Percentiles rank a stretch among this genome's conserved stretches.
These are phyloP conservation scores for Pherbina coryleti DNA, from an alignment of 2,888 invertebrate genomes.

Conservation along the genomic window DNA sequence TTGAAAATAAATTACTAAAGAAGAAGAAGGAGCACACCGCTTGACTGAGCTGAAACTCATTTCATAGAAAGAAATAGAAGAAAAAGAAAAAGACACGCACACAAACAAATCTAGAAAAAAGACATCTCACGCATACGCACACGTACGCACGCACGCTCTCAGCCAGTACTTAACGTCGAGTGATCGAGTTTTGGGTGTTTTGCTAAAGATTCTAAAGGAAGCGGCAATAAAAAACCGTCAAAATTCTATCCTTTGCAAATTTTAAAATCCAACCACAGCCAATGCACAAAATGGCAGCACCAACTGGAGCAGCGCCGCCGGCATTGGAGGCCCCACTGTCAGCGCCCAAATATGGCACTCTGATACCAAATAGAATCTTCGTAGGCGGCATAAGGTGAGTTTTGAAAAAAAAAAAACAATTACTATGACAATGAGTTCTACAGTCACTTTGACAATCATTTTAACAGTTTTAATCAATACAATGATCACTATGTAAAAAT, in stretches of 20 bases:
- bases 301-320: constrained; percentile 64
- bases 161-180: not conserved
- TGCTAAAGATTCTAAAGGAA: constrained; percentile 13
- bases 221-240: constrained; percentile 51
- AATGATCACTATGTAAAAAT: too few relatives aligned
- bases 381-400: constrained; percentile 90
- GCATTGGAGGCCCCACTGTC: constrained; percentile 69
- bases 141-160: not conserved
- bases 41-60: not conserved
- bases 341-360: constrained; percentile 79
- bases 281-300: constrained; percentile 67
- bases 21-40: not conserved
- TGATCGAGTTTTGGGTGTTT: constrained; percentile 38
- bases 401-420: too few relatives aligned
- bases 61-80: too few relatives aligned
- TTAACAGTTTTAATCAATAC: too few relatives aligned
- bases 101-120: not conserved
- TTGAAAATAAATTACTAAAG: not conserved
- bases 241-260: constrained; percentile 66
- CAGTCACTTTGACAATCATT: too few relatives aligned
- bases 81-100: not conserved
- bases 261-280: constrained; percentile 64
- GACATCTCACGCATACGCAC: not conserved
- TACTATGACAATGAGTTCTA: too few relatives aligned
- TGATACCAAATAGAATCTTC: constrained; percentile 95